Conservation (phyloP, 1,140 invertebrate genomes). For the Gonioctena quinquepunctata region DNA sequence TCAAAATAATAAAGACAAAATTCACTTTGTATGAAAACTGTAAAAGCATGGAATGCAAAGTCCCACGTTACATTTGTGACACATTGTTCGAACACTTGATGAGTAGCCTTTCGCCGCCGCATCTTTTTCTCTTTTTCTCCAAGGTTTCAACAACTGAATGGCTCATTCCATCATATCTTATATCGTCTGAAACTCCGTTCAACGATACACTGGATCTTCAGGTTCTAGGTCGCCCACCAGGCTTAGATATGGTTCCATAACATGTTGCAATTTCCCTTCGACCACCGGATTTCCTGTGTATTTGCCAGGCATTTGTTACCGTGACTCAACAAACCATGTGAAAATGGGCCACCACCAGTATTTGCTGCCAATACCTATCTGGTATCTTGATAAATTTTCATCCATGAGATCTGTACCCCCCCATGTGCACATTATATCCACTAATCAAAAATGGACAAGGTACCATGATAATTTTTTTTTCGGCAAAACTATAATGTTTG, state of each 20-base stretch:
- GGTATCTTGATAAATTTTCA: constrained; percentile 47
- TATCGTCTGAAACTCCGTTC: background rate
- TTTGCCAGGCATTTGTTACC: constrained; percentile 48
- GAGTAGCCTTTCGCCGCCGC: background rate
- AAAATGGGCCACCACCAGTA: constrained; percentile 52
- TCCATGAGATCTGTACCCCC: constrained; percentile 49
- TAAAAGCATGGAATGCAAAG: background rate
- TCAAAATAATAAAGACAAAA: background rate
- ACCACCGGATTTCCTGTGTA: constrained; percentile 35
- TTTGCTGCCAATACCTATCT: constrained; percentile 45
- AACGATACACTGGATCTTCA: background rate
- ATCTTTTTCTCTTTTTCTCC: background rate
- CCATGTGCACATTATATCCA: constrained; percentile 46
- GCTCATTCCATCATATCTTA: background rate
- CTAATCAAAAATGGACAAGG: constrained; percentile 26
- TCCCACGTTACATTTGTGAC: background rate
- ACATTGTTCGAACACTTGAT: background rate
- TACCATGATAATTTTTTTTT: constrained; percentile 42
- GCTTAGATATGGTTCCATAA: background rate
- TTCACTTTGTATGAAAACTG: background rate
- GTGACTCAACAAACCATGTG: constrained; percentile 42
- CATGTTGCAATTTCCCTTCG: constrained; percentile 31
- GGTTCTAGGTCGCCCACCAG: background rate
- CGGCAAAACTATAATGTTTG: constrained; percentile 33
- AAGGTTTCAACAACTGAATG: background rate